Conservation (phyloP, 1,140 invertebrate species). For the Microplitis mediator region DNA sequence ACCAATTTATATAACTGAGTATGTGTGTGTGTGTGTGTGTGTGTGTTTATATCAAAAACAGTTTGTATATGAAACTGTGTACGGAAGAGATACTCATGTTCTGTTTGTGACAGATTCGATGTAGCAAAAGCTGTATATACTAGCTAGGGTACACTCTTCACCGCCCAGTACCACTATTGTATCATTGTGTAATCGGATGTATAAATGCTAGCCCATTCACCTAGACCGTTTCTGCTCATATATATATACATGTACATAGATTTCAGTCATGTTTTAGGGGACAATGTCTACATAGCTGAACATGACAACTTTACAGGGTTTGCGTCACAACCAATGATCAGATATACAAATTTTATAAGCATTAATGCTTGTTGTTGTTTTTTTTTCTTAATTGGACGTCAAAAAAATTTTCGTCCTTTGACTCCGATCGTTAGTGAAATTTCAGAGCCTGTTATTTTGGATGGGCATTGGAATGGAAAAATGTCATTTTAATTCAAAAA, state of each 20-base stretch:
- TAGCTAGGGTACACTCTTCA: conserved; percentile 1
- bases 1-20: too few species aligned
- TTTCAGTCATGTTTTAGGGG: background rate
- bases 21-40: too few species aligned
- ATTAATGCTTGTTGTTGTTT: too few species aligned
- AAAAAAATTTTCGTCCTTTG: too few species aligned
- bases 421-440: too few species aligned
- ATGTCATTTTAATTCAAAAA: too few species aligned
- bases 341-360: background rate
- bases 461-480: too few species aligned
- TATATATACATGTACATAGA: background rate
- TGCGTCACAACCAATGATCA: background rate
- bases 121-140: background rate
- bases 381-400: too few species aligned
- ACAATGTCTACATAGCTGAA: background rate
- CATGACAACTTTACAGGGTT: conserved; percentile 7
- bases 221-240: background rate
- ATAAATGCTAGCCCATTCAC: background rate
- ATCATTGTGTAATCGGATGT: conserved; percentile 14
- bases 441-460: too few species aligned
- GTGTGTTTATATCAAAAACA: background rate
- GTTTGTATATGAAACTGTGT: background rate
- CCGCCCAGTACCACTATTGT: background rate
- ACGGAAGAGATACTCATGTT: background rate
- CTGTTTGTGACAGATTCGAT: conserved; percentile 10